phyloP scores from a whole-genome alignment of 2,797 vertebrate species.

The Gymnothorax javanicus region DNA sequence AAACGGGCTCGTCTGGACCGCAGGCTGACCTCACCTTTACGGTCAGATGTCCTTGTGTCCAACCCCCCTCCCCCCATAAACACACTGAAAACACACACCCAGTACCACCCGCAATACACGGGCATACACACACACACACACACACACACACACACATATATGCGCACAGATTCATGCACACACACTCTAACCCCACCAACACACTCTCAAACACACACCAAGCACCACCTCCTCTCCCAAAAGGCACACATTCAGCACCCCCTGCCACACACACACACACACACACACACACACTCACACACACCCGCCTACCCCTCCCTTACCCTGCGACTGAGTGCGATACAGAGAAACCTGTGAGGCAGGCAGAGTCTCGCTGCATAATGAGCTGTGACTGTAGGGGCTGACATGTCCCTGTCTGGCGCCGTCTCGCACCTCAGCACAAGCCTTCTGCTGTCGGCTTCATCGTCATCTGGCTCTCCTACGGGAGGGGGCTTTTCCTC shows the following conservation, averaged over 20 bases:
- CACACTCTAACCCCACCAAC: background rate
- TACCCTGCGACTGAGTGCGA: slow-evolving; percentile 27
- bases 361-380: slow-evolving; percentile 44
- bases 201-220: slow-evolving; percentile 37
- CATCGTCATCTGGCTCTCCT: slow-evolving; percentile 45
- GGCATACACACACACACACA: background rate
- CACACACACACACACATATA: background rate
- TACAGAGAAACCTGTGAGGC: slow-evolving; percentile 31
- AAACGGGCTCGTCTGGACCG: slow-evolving; percentile 34
- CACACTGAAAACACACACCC: background rate
- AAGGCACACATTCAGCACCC: background rate
- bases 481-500: slow-evolving; percentile 35
- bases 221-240: background rate
- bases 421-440: slow-evolving; percentile 59
- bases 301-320: slow-evolving; percentile 19
- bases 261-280: background rate
- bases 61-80: background rate
- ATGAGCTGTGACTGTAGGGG: slow-evolving; percentile 51
- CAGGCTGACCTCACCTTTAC: slow-evolving; percentile 38
- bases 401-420: slow-evolving; percentile 59
- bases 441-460: slow-evolving; percentile 50
- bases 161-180: slow-evolving; percentile 38
- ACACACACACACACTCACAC: slow-evolving; percentile 29
- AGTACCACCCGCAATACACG: slow-evolving; percentile 3
- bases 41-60: background rate